Evolutionary conservation across 2,113 vertebrate species (phyloP), one percentile per base, ranked within the genome.

Genomic region (human): DNA sequence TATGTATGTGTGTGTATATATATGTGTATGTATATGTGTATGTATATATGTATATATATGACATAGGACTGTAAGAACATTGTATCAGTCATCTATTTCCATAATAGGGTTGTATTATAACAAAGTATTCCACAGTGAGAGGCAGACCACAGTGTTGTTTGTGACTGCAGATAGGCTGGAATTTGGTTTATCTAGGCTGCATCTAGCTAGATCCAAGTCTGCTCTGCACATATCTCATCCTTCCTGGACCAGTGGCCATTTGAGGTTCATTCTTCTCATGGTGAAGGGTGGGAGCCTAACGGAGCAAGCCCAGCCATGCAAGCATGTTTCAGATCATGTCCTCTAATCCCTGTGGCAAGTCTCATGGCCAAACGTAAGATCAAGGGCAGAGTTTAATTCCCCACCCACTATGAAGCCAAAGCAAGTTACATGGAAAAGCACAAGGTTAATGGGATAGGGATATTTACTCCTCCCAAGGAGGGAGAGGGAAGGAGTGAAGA

Each of bases 1-100:
- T 55, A 0, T 55, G 1, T 52, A 18, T 52, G 17, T 52, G 1
- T 52, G 5, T 52, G 2, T 52, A 5, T 52, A 18, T 52, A 1
- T 52, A 16, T 52, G 52, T 55, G 52, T 55, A 13, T 55, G 17
- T 55, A 0, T 14, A 14, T 50, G 17, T 55, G 52, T 55, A 0
- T 50, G 1, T 50, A 50, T 50, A 16, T 55, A 2, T 55, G 18
- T 55, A 55, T 55, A 55, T 55, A 55, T 55, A 20, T 20, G 52
- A 20, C 18, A 20, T 5, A 59, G 38, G 22, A 23, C n/a, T 66
- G 5, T 17, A 8, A 10, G 27, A 64, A 17, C 22, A 12, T 64
- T 81, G 14, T 64, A 23, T 75, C 68, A 73, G 40, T 38, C 73
- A 78, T 48, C 89, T 40, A 27, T 76, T 75, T 68, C 52, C 59